A percentile compares a stretch with the other conserved stretches of the same genome.
These are phyloP conservation scores for Pangasius larnaudii DNA, from an alignment of 2,797 vertebrate species.

Conservation along the genomic window DNA sequence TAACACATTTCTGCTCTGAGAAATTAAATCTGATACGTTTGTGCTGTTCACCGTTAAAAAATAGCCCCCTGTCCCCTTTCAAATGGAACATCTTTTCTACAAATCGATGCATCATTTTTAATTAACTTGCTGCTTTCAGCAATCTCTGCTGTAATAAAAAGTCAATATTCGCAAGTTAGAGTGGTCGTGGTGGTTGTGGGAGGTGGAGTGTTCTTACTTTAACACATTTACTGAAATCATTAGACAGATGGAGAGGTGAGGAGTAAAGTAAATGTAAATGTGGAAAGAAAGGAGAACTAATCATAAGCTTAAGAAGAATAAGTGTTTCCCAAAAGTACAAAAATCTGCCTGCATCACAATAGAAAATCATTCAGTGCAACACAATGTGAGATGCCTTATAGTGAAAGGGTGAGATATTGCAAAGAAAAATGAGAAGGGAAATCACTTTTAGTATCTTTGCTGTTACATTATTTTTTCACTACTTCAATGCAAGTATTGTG, in stretches of 20 bases:
- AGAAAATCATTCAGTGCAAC: not conserved
- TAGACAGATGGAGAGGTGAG: slow-evolving; percentile 8
- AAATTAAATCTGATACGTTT: slow-evolving; percentile 56
- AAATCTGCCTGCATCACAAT: not conserved
- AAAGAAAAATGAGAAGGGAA: not conserved
- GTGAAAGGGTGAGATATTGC: not conserved
- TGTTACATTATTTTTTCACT: slow-evolving; percentile 34
- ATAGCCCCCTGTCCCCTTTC: slow-evolving; percentile 16
- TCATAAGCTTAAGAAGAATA: not conserved
- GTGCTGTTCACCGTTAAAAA: slow-evolving; percentile 14
- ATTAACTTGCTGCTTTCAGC: slow-evolving; percentile 55
- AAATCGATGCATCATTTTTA: slow-evolving; percentile 59
- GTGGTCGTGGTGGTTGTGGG: slow-evolving; percentile 12
- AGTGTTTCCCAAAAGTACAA: not conserved
- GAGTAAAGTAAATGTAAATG: not conserved
- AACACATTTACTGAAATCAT: slow-evolving; percentile 2
- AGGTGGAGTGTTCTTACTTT: not conserved
- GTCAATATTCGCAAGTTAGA: slow-evolving; percentile 41
- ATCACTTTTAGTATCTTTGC: slow-evolving; percentile 26
- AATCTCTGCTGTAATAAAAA: slow-evolving; percentile 51
- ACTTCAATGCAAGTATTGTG: slow-evolving; percentile 34
- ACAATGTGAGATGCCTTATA: slow-evolving; percentile 7
- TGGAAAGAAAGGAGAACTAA: not conserved
- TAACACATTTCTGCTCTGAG: slow-evolving; percentile 34
- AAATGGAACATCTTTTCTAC: slow-evolving; percentile 44